These are phyloP conservation scores for Triops longicaudatus DNA, from an alignment of 1,140 invertebrate species.

Conservation along the genomic window DNA sequence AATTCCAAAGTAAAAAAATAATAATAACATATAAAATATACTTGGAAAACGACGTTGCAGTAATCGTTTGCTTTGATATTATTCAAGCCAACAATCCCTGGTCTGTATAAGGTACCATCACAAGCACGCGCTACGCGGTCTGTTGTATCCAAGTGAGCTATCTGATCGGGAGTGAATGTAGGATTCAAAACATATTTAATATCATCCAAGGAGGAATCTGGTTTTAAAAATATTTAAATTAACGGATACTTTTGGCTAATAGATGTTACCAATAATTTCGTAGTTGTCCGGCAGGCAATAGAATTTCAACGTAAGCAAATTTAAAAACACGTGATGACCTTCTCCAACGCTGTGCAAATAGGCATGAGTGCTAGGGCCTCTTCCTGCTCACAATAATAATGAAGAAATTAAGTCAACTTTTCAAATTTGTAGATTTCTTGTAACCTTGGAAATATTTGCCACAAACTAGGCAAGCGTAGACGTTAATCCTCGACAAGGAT, in stretches of 20 bases:
- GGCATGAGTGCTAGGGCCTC: conserved; percentile 96
- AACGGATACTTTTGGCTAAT: not conserved
- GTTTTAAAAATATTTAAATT: conserved; percentile 32
- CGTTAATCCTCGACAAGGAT: conserved; percentile 95
- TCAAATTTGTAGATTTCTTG: conserved; percentile 25
- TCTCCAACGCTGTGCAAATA: conserved; percentile 97
- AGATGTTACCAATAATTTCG: conserved; percentile 81
- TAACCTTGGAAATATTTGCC: conserved; percentile 95
- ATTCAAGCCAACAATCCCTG: conserved; percentile 93
- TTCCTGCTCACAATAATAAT: conserved; percentile 51
- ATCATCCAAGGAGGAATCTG: conserved; percentile 94
- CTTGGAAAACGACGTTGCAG: conserved; percentile 95
- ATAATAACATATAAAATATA: conserved; percentile 40
- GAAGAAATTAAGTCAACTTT: not conserved
- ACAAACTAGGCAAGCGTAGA: conserved; percentile 99
- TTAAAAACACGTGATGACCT: conserved; percentile 95
- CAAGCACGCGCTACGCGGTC: conserved; percentile 88
- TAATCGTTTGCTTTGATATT: conserved; percentile 99
- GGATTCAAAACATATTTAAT: conserved; percentile 99
- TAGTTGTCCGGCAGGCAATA: conserved; percentile 99
- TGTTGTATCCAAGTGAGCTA: conserved; percentile 66
- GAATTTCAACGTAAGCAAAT: conserved; percentile 94
- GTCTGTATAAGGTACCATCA: conserved; percentile 91
- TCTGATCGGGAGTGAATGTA: conserved; percentile 78
- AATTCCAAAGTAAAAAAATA: too few species aligned